Base-by-base conservation (phyloP, 2,888 invertebrate genomes). In the Galeopsomyia nigrocyanea region DNA sequence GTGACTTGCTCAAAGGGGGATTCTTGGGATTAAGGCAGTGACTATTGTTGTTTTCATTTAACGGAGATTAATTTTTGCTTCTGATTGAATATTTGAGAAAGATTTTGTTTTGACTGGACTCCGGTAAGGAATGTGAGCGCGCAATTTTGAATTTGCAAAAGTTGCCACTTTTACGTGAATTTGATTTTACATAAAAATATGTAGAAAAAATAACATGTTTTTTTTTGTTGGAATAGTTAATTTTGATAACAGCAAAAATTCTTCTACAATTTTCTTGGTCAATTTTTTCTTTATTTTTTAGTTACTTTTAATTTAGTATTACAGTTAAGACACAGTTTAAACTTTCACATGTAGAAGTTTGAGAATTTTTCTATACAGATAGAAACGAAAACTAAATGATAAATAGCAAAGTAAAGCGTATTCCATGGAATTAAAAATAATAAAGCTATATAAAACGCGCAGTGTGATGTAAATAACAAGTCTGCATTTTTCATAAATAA, bases 401-500 rank as follows among this genome's bases (percentile, higher is more conserved):
- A 55, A 64, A 46, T 61, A 19, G 3, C 26, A 26, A 46, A 61
- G 19, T 16, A 6, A 58, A 17, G 0, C 6, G 16, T 31, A 31
- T 31, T 57, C 13, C 21, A 55, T 3, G 5, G 5, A 5, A 64
- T 17, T 64, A 17, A 66, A 60, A 67, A 46, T 53, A 39, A 68
- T 53, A 47, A 67, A 19, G 39, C 17, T 51, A 1, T 13, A 10
- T 1, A 5, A 1, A 39, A 10, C 39, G 39, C 10, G 39, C 13
- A 39, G 39, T 39, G 39, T 39, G 10, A 39, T 13, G 10, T 39
- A 39, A 39, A 39, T 39, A 39, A 39, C 7, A 39, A 39, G 14
- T 69, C 22, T 53, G 26, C 26, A 56, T 56, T 61, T 22, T 62
- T 62, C 9, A 47, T 47, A 56, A 53, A 19, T 63, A 63, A 63